Evolutionary conservation across 2,113 vertebrate species (phyloP).

Genomic region (Polypterus senegalus): DNA sequence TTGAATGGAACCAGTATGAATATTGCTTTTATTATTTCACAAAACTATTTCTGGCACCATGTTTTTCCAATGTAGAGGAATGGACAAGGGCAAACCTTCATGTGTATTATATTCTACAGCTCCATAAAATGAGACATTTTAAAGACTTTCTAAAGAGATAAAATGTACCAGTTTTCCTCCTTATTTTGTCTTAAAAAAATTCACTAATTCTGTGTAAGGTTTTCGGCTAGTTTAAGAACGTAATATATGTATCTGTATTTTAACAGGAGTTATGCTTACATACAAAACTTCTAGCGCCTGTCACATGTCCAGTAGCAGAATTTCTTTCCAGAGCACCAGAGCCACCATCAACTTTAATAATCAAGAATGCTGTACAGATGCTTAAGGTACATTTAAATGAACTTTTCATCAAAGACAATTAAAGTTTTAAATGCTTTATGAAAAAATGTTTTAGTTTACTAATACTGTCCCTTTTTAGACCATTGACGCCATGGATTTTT

Average conservation of each 20-base stretch:
- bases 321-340: slow-evolving; percentile 89
- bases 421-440: background rate
- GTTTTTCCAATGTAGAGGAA: too few relatives aligned
- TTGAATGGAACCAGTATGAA: too few relatives aligned
- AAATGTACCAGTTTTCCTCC: too few relatives aligned
- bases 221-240: slow-evolving; percentile 4
- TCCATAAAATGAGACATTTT: too few relatives aligned
- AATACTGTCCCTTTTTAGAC: slow-evolving; percentile 38
- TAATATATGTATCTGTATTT: slow-evolving; percentile 15
- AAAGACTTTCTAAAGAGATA: too few relatives aligned
- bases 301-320: slow-evolving; percentile 65
- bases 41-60: too few relatives aligned
- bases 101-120: too few relatives aligned
- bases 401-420: too few relatives aligned
- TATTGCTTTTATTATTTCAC: too few relatives aligned
- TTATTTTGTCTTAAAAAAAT: too few relatives aligned
- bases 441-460: background rate
- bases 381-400: slow-evolving; percentile 87
- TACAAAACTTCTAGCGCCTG: slow-evolving; percentile 79
- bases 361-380: slow-evolving; percentile 77
- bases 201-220: too few relatives aligned
- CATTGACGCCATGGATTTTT: slow-evolving; percentile 83
- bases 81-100: too few relatives aligned
- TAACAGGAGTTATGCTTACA: slow-evolving; percentile 81
- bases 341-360: slow-evolving; percentile 67